Conservation (phyloP, 53 echinoderm and acorn worm species). For the Stichopus horrens region DNA sequence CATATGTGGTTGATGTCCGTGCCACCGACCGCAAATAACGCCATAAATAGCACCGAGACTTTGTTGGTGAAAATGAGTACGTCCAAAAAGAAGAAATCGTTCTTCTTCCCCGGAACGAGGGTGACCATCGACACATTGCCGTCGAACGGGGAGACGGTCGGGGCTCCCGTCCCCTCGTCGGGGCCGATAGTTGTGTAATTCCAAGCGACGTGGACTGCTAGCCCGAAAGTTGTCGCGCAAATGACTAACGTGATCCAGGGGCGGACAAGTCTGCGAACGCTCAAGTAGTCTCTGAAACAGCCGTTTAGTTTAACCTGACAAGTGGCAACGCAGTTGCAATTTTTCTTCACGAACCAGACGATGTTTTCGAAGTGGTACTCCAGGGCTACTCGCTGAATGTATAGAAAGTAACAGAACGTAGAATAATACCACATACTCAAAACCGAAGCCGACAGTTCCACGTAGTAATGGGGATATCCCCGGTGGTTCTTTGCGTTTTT, state of each 20-base stretch:
- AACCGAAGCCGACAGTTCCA: not conserved
- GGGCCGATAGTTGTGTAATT: constrained; percentile 27
- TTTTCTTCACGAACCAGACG: constrained; percentile 37
- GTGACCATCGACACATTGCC: not conserved
- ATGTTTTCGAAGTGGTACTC: constrained; percentile 7
- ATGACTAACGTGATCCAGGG: constrained; percentile 34
- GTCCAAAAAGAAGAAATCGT: constrained; percentile 7
- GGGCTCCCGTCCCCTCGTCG: not conserved
- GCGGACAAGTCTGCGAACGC: constrained; percentile 23
- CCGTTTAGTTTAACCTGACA: constrained; percentile 30
- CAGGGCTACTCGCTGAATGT: constrained; percentile 16
- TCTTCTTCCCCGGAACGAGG: not conserved
- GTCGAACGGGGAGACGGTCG: not conserved
- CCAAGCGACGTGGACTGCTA: constrained; percentile 26
- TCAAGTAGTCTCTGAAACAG: constrained; percentile 29
- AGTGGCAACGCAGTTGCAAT: not conserved
- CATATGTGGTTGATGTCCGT: constrained; percentile 26
- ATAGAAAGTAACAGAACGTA: constrained; percentile 31
- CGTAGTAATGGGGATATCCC: not conserved
- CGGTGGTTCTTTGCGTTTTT: not conserved
- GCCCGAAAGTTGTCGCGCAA: constrained; percentile 25
- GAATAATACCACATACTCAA: constrained; percentile 20
- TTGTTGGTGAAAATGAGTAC: constrained; percentile 5
- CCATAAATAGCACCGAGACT: constrained; percentile 4
- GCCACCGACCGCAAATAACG: constrained; percentile 25